Evolutionary conservation across 2,113 vertebrate species (phyloP).

Genomic region (Neoarius graeffei): DNA sequence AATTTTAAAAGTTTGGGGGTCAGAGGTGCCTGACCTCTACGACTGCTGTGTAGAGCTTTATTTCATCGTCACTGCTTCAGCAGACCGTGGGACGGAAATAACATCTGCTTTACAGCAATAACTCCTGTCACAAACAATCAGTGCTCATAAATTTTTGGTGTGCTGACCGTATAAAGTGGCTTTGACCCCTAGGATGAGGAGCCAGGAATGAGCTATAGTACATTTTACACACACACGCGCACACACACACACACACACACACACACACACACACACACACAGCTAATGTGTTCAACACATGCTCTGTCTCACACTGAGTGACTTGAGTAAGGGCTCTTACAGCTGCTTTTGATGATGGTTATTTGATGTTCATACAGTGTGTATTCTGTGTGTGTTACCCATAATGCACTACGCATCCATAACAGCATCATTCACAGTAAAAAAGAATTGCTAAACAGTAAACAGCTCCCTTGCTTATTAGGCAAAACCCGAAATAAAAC

Average conservation of each 20-base stretch:
- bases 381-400: not conserved
- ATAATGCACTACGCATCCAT: too few species aligned
- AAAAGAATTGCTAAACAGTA: not conserved
- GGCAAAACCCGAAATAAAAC: too few species aligned
- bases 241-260: constrained; percentile 38
- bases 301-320: not conserved
- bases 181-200: constrained; percentile 64
- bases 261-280: constrained; percentile 39
- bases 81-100: constrained; percentile 13
- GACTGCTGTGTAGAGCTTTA: not conserved
- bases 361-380: not conserved
- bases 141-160: constrained; percentile 59
- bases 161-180: constrained; percentile 67
- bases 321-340: not conserved
- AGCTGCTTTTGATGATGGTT: not conserved
- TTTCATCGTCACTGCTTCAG: constrained; percentile 16
- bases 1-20: not conserved
- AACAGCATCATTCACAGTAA: too few species aligned
- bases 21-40: not conserved
- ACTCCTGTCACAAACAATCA: constrained; percentile 55
- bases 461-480: not conserved
- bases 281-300: constrained; percentile 15
- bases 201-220: constrained; percentile 61
- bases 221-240: constrained; percentile 68
- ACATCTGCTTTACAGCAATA: constrained; percentile 26